Conservation (phyloP, 2,888 invertebrate genomes). For the Catocala sponsa region DNA sequence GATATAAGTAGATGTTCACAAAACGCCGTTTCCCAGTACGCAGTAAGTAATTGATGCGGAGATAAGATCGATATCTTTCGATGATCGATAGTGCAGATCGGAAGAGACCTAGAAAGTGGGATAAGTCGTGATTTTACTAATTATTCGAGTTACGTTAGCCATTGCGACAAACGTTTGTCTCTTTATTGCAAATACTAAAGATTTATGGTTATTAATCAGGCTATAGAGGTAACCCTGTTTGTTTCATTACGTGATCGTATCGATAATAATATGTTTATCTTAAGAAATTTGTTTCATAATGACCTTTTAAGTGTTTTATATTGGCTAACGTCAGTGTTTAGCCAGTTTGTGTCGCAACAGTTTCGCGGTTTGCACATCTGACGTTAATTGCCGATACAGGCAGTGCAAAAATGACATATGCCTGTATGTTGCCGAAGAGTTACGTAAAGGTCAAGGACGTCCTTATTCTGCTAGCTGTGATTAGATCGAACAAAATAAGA, state of each 20-base stretch:
- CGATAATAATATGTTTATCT: slow-evolving; percentile 72
- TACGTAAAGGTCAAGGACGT: too few species aligned
- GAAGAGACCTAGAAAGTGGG: slow-evolving; percentile 79
- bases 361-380: slow-evolving; percentile 4
- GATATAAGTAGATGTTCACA: slow-evolving; percentile 51
- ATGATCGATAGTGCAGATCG: slow-evolving; percentile 78
- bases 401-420: too few species aligned
- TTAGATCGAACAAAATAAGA: too few species aligned
- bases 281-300: slow-evolving; percentile 72
- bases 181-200: slow-evolving; percentile 76
- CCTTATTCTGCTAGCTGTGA: too few species aligned
- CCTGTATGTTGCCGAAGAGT: too few species aligned
- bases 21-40: slow-evolving; percentile 65
- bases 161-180: slow-evolving; percentile 80
- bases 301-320: slow-evolving; percentile 71
- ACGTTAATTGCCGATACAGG: too few species aligned
- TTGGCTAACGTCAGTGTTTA: slow-evolving; percentile 64
- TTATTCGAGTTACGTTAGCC: slow-evolving; percentile 77
- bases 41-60: slow-evolving; percentile 62
- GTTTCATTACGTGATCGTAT: slow-evolving; percentile 74
- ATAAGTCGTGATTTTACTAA: slow-evolving; percentile 84
- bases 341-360: slow-evolving; percentile 35
- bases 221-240: slow-evolving; percentile 66
- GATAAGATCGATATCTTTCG: slow-evolving; percentile 76
- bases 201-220: slow-evolving; percentile 77